Percentiles rank a stretch among this genome's conserved stretches.
Evolutionary conservation across 2,888 invertebrate genomes (phyloP).

Genomic region (Allacma fusca): DNA sequence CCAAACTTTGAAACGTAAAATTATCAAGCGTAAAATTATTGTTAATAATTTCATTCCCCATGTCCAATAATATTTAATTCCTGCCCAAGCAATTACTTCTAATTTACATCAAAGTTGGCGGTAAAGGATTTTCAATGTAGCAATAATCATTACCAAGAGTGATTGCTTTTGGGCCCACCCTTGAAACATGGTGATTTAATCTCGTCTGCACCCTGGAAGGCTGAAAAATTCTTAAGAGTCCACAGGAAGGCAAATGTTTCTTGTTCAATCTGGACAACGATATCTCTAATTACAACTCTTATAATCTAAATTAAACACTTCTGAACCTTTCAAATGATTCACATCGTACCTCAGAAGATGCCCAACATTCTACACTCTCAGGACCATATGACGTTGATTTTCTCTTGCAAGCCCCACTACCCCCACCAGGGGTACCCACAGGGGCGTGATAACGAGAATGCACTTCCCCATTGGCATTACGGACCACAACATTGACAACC

Average conservation of each 20-base stretch:
- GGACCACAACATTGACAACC: neutral
- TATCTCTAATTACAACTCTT: neutral
- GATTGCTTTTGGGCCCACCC: conserved; percentile 59
- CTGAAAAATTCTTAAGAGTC: conserved; percentile 55
- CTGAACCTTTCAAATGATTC: too few species aligned
- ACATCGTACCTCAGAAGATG: conserved; percentile 59
- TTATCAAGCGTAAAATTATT: too few species aligned
- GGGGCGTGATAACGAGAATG: too few species aligned
- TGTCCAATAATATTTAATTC: conserved; percentile 11
- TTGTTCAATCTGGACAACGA: conserved; percentile 56
- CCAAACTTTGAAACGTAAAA: too few species aligned
- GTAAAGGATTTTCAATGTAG: too few species aligned
- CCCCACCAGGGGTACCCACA: neutral
- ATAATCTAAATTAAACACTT: too few species aligned
- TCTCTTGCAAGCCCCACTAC: conserved; percentile 47
- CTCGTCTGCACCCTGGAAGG: conserved; percentile 58
- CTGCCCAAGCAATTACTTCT: neutral
- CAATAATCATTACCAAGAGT: conserved; percentile 53
- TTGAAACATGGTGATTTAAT: conserved; percentile 58
- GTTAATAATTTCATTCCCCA: too few species aligned
- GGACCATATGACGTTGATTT: conserved; percentile 56
- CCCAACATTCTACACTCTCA: conserved; percentile 59
- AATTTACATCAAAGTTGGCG: neutral
- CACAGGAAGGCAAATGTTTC: conserved; percentile 60
- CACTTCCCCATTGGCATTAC: too few species aligned